Percentiles rank a stretch among this genome's conserved stretches.
These are phyloP conservation scores for Neoitamus cyanurus DNA, from an alignment of 2,888 invertebrate genomes.

Conservation along the genomic window DNA sequence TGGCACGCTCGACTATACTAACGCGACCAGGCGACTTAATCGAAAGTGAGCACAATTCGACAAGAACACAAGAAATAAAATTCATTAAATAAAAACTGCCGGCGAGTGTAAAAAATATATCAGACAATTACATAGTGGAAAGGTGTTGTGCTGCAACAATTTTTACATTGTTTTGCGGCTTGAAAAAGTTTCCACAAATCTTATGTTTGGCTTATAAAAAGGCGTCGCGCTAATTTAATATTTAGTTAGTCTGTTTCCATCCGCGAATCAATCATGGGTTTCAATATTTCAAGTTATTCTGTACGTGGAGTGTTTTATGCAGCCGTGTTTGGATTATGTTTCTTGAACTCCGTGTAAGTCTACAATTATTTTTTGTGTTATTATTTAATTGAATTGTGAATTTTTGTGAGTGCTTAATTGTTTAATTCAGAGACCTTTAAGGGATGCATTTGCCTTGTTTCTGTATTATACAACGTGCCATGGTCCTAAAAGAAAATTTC, in stretches of 20 bases:
- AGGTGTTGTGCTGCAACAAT: conserved; percentile 20
- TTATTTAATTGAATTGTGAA: background rate
- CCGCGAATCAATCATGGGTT: conserved; percentile 18
- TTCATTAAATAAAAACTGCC: background rate
- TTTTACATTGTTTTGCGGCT: background rate
- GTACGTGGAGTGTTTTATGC: background rate
- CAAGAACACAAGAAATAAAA: background rate
- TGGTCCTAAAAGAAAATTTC: no score
- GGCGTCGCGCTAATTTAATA: conserved; percentile 9
- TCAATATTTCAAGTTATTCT: background rate
- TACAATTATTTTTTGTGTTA: background rate
- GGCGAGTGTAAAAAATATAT: background rate
- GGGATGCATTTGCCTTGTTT: background rate
- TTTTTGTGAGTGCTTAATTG: background rate
- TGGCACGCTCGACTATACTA: conserved; percentile 30
- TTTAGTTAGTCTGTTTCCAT: background rate
- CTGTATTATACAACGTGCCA: background rate
- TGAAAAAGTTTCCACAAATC: background rate
- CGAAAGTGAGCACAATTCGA: conserved; percentile 30
- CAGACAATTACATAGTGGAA: background rate
- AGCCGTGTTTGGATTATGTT: conserved; percentile 13
- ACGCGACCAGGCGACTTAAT: background rate
- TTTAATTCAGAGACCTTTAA: background rate
- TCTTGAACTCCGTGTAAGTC: conserved; percentile 30
- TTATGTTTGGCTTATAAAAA: conserved; percentile 11